Conservation (phyloP, 2,113 vertebrate genomes). For the Notarius lentiginosus region DNA sequence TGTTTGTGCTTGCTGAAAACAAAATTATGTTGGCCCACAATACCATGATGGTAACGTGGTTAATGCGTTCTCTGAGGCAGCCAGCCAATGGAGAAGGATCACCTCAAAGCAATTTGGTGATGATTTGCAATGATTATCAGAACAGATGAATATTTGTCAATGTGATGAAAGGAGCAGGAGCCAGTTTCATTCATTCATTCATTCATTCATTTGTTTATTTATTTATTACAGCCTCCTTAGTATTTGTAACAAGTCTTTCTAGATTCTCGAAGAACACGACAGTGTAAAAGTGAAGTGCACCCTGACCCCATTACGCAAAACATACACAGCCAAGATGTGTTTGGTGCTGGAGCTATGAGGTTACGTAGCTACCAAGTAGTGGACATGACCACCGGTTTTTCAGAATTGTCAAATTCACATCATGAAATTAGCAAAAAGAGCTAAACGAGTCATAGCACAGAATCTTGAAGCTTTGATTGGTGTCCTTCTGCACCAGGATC, state of each 20-base stretch:
- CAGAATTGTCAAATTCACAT: neutral
- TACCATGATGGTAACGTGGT: constrained; percentile 54
- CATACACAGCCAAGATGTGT: neutral
- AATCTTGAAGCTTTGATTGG: neutral
- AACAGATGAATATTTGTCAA: constrained; percentile 33
- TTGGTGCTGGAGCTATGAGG: neutral
- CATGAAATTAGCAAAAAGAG: neutral
- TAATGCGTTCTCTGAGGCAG: constrained; percentile 54
- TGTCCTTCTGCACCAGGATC: neutral
- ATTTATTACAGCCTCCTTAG: constrained; percentile 49
- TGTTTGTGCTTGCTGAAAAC: constrained; percentile 56
- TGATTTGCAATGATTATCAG: constrained; percentile 32
- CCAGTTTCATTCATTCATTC: neutral
- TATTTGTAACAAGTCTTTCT: constrained; percentile 51
- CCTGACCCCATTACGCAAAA: neutral
- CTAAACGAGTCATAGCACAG: neutral
- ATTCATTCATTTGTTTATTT: neutral
- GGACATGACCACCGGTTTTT: neutral
- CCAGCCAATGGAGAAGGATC: constrained; percentile 52
- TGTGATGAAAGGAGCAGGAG: neutral
- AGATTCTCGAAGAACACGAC: neutral
- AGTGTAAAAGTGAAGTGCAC: neutral
- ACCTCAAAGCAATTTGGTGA: constrained; percentile 43
- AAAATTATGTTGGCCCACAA: constrained; percentile 53
- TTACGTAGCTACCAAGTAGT: neutral